A percentile compares a stretch with the other conserved stretches of the same genome.
Conservation (phyloP, 1,140 invertebrate species). For the Pseudomyrmex concolor region DNA sequence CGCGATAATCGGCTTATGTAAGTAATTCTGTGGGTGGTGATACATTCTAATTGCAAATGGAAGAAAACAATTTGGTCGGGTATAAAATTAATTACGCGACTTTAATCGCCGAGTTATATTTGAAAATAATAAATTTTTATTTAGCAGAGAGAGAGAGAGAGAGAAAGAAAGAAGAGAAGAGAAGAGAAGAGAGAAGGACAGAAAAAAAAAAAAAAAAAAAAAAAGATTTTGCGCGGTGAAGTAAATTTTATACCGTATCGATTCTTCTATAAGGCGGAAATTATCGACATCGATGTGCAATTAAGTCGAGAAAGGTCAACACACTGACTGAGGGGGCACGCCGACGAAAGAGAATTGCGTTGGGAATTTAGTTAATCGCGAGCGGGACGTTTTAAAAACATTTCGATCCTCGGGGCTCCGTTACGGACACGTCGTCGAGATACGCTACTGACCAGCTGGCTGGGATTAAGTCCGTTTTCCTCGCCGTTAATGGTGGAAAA, state of each 20-base stretch:
- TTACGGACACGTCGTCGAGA: constrained; percentile 31
- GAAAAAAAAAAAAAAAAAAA: too few relatives aligned
- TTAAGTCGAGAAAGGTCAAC: constrained; percentile 23
- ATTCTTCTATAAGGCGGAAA: neutral
- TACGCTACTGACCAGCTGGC: constrained; percentile 47
- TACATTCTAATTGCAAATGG: constrained; percentile 41
- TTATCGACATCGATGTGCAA: constrained; percentile 22
- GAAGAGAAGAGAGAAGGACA: too few relatives aligned
- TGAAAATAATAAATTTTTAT: constrained; percentile 6
- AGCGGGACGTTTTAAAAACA: constrained; percentile 60
- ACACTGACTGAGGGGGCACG: constrained; percentile 35
- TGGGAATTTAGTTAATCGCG: constrained; percentile 61
- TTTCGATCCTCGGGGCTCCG: constrained; percentile 26
- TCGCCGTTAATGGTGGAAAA: constrained; percentile 38
- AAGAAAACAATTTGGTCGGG: constrained; percentile 7
- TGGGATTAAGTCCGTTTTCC: constrained; percentile 66
- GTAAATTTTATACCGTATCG: neutral
- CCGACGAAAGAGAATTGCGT: constrained; percentile 39
- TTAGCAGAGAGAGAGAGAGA: too few relatives aligned
- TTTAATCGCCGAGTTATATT: neutral
- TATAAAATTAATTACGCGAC: constrained; percentile 18
- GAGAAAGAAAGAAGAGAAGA: too few relatives aligned
- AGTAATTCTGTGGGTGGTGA: constrained; percentile 37
- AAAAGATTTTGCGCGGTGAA: neutral
- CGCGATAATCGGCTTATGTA: constrained; percentile 41